phyloP scores from a whole-genome alignment of 2,888 invertebrate genomes.

The Drosophila subsilvestris region DNA sequence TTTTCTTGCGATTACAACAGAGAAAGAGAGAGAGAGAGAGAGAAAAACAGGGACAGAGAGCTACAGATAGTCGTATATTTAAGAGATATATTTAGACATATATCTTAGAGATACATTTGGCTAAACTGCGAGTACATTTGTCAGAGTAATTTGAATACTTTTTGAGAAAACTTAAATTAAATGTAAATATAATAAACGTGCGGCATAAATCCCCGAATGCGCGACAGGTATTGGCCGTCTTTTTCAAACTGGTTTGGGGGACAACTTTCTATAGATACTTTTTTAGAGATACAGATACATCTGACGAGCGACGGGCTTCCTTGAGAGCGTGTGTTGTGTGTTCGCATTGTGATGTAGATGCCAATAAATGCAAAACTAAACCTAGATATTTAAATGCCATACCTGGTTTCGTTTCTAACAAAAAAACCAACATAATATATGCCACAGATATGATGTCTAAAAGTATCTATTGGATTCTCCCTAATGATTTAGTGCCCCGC shows the following conservation, averaged over 20 bases:
- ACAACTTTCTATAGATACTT: conserved; percentile 73
- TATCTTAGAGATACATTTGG: neutral
- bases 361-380: conserved; percentile 65
- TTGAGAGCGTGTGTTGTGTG: conserved; percentile 41
- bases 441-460: conserved; percentile 1
- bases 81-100: conserved; percentile 7
- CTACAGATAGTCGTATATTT: conserved; percentile 13
- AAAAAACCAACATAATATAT: neutral
- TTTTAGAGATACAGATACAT: conserved; percentile 36
- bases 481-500: conserved; percentile 67
- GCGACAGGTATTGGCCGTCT: conserved; percentile 58
- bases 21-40: neutral
- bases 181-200: conserved; percentile 79
- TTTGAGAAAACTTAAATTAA: conserved; percentile 67
- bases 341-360: conserved; percentile 48
- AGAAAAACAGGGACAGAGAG: neutral
- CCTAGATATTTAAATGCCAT: conserved; percentile 73
- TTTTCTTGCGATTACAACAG: conserved; percentile 78
- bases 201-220: conserved; percentile 71
- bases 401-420: conserved; percentile 68
- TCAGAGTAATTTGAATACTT: conserved; percentile 58
- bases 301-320: conserved; percentile 13
- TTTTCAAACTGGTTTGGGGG: conserved; percentile 70
- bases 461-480: conserved; percentile 50
- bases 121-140: conserved; percentile 30